Base-by-base conservation (phyloP, 2,888 invertebrate genomes). In the Diarsia rubi region DNA sequence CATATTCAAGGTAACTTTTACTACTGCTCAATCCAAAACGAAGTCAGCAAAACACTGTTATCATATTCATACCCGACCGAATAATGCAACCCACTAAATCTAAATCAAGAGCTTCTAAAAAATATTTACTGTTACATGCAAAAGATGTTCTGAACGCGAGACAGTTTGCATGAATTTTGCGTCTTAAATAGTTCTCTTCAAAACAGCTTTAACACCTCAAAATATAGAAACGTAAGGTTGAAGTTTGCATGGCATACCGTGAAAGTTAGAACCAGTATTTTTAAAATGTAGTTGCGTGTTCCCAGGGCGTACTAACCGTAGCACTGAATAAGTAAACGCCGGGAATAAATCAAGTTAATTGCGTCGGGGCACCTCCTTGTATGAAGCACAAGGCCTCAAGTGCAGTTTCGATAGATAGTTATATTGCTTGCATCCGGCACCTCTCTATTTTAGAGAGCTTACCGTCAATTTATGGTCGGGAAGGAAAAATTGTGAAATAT, bases 341-440 rank as follows among this genome's bases (percentile, higher is more conserved):
- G 88, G 90, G 88, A 92, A 96, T 97, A 97, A 96, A 97, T 97
- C 97, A 97, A 95, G 96, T 95, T 96, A 96, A 97, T 96, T 97
- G 96, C 95, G 90, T 90, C 88, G 90, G 91, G 92, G 95, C 94
- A 95, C 95, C 95, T 95, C 95, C 95, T 94, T 89, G 93, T 95
- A 94, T 95, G 94, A 93, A 91, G 93, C 93, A 91, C 93, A 89
- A 88, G 91, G 92, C 91, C 92, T 93, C 91, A 86, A 92, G 90
- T 91, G 91, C 90, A 90, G 88, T 93, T 94, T 94, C 92, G 93
- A 94, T 92, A 89, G 90, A 91, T 87, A 84, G 79, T 77, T 86
- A 91, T 89, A 91, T 90, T 85, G 90, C 86, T 86, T 84, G 85
- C 90, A 91, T 92, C 91, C 91, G 90, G 87, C 85, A 89, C 83